Evolutionary conservation across 1,140 invertebrate species (phyloP).

Genomic region (Pinna nobilis): DNA sequence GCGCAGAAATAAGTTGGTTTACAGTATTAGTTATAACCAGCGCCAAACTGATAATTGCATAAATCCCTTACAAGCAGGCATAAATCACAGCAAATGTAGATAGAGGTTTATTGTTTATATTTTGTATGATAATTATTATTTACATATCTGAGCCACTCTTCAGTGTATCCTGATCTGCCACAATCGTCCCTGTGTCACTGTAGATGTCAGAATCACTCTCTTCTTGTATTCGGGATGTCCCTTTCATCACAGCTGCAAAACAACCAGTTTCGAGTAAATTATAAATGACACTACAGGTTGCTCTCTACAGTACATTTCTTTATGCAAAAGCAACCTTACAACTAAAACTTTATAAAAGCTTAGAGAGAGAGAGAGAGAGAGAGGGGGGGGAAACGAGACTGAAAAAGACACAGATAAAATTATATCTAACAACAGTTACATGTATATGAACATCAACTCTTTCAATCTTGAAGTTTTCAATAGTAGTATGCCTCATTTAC

Average conservation of each 20-base stretch:
- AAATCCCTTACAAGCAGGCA: too few relatives aligned
- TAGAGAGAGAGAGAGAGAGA: not conserved
- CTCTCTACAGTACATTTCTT: not conserved
- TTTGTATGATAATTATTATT: not conserved
- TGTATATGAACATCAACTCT: not conserved
- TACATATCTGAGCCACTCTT: constrained; percentile 30
- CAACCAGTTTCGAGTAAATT: not conserved
- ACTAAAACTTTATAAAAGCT: not conserved
- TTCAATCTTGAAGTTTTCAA: not conserved
- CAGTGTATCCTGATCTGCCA: constrained; percentile 30
- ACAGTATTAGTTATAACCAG: too few relatives aligned
- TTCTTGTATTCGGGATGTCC: constrained; percentile 14
- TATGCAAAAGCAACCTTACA: not conserved
- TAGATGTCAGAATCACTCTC: constrained; percentile 42
- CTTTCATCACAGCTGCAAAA: constrained; percentile 40
- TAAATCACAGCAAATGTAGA: too few relatives aligned
- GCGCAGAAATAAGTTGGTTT: too few relatives aligned
- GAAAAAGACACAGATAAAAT: too few relatives aligned
- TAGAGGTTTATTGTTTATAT: too few relatives aligned
- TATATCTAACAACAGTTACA: too few relatives aligned
- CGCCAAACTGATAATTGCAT: too few relatives aligned
- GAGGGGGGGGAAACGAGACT: too few relatives aligned
- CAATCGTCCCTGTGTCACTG: constrained; percentile 38
- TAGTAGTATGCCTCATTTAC: not conserved
- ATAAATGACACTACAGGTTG: not conserved